A percentile compares a stretch with the other conserved stretches of the same genome.
Conservation (phyloP, 2,797 vertebrate genomes). For the Poecilia velifera region DNA sequence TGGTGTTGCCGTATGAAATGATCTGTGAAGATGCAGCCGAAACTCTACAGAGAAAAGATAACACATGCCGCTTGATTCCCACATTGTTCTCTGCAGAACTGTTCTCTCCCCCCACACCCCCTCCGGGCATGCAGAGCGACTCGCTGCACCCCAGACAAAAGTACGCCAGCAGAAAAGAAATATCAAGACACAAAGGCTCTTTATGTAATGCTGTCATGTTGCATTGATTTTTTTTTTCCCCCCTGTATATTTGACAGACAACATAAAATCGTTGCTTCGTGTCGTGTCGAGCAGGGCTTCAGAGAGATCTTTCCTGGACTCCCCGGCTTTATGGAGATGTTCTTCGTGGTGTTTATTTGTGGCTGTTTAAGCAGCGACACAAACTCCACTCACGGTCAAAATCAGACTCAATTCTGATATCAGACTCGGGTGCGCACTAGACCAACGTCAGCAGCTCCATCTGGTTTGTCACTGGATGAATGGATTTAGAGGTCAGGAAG, state of each 20-base stretch:
- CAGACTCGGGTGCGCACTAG: conserved; percentile 11
- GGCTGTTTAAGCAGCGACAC: conserved; percentile 46
- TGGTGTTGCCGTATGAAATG: conserved; percentile 83
- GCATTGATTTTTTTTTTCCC: conserved; percentile 68
- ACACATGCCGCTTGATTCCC: conserved; percentile 78
- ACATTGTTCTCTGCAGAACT: conserved; percentile 73
- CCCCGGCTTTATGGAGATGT: conserved; percentile 30
- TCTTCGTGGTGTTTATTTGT: conserved; percentile 51
- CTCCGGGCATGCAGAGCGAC: conserved; percentile 60
- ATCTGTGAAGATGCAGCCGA: conserved; percentile 80
- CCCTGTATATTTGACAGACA: conserved; percentile 75
- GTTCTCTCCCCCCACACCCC: conserved; percentile 64
- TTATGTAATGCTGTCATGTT: conserved; percentile 78
- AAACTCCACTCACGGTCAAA: conserved; percentile 19
- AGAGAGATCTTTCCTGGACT: conserved; percentile 57
- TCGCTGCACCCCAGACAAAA: conserved; percentile 73
- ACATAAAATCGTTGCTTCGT: conserved; percentile 71
- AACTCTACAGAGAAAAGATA: conserved; percentile 72
- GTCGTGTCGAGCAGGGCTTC: conserved; percentile 68
- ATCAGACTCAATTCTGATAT: conserved; percentile 26
- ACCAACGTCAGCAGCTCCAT: conserved; percentile 2
- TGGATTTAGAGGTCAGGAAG: conserved; percentile 34
- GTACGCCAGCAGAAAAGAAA: conserved; percentile 72
- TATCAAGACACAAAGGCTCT: conserved; percentile 76
- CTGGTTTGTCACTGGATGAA: conserved; percentile 40